Conservation (phyloP, 2,888 invertebrate genomes). For the Amiota mariae region DNA sequence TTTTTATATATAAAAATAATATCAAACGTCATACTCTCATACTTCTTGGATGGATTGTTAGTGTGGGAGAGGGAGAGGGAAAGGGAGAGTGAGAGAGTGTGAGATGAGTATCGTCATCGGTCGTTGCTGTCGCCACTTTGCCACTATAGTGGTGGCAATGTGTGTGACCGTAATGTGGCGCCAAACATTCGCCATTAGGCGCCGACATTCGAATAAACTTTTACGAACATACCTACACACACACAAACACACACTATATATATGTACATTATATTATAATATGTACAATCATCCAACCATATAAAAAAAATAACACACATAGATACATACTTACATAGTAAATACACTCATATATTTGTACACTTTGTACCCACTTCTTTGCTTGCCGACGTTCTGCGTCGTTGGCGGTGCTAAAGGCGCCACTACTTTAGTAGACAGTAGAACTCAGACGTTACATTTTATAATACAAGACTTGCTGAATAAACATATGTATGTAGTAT, state of each 20-base stretch:
- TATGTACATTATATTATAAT: too few relatives aligned
- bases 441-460: constrained; percentile 10
- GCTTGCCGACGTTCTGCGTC: constrained; percentile 12
- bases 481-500: not conserved
- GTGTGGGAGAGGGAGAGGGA: too few relatives aligned
- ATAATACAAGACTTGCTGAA: not conserved
- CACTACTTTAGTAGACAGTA: not conserved
- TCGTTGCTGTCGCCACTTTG: not conserved
- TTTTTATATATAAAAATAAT: too few relatives aligned
- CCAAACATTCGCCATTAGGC: constrained; percentile 46
- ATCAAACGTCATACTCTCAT: too few relatives aligned
- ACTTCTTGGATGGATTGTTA: too few relatives aligned
- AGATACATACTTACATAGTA: not conserved
- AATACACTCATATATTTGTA: not conserved
- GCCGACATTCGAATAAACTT: constrained; percentile 41
- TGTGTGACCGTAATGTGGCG: constrained; percentile 43
- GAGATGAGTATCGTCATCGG: not conserved
- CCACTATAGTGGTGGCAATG: not conserved
- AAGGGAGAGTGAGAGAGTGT: too few relatives aligned
- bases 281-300: not conserved
- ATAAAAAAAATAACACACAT: not conserved
- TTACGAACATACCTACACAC: constrained; percentile 10
- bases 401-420: not conserved
- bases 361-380: not conserved
- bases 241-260: not conserved